Evolutionary conservation across 1,140 invertebrate species (phyloP).

Genomic region (Marisa cornuarietis): DNA sequence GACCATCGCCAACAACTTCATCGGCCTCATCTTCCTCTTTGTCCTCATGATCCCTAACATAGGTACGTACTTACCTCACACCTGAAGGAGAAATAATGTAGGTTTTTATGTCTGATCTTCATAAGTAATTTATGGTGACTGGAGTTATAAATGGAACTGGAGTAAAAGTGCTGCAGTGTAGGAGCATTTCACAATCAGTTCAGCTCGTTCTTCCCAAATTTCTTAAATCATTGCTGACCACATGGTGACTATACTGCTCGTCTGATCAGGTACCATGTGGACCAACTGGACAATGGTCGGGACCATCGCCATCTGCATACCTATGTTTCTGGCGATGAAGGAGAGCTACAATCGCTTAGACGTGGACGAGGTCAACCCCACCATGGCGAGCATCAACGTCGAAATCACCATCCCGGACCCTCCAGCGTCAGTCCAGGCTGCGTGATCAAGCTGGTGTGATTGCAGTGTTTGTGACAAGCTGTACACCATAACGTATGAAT

Average conservation of each 20-base stretch:
- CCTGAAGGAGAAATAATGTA: not conserved
- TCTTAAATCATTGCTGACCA: no score
- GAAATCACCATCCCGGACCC: not conserved
- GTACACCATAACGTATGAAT: no score
- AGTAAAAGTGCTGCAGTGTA: no score
- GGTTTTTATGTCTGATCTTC: no score
- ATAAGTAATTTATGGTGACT: no score
- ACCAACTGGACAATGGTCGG: constrained; percentile 16
- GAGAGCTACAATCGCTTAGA: constrained; percentile 17
- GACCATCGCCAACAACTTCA: constrained; percentile 66
- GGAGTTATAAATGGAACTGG: no score
- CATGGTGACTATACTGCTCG: no score
- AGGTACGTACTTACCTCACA: constrained; percentile 25
- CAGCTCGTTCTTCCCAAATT: no score
- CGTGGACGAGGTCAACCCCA: constrained; percentile 18
- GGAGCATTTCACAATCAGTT: no score
- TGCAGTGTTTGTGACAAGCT: no score
- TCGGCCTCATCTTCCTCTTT: constrained; percentile 64
- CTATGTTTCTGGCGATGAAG: constrained; percentile 4
- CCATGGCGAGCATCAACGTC: not conserved
- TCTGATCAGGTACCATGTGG: constrained; percentile 10
- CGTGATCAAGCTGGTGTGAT: no score
- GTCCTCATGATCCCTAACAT: constrained; percentile 63
- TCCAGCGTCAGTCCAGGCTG: no score
- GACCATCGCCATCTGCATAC: not conserved